phyloP scores from a whole-genome alignment of 2,797 vertebrate species.

The Scolopax rusticola region DNA sequence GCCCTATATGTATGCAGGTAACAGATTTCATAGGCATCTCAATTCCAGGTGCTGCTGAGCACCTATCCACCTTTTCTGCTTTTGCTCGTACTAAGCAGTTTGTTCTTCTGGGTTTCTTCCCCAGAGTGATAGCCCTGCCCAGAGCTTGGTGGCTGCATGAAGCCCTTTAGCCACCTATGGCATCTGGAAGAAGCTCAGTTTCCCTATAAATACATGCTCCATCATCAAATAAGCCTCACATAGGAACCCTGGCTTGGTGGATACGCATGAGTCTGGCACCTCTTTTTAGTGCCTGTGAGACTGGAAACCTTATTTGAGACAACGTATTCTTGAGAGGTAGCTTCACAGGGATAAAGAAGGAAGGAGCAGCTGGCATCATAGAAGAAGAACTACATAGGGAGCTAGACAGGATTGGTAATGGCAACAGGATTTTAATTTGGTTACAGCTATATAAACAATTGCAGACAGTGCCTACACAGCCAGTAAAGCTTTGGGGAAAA shows the following conservation, averaged over 20 bases:
- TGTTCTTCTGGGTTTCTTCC: neutral
- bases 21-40: neutral
- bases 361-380: neutral
- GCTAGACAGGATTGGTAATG: neutral
- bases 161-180: neutral
- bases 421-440: neutral
- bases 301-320: neutral
- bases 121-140: neutral
- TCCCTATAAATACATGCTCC: neutral
- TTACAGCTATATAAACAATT: neutral
- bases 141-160: neutral
- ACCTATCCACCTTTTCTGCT: neutral
- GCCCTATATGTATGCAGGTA: neutral
- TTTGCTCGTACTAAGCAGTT: neutral
- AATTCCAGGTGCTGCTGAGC: neutral
- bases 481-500: neutral
- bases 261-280: neutral
- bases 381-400: neutral
- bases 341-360: neutral
- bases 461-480: neutral
- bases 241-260: neutral
- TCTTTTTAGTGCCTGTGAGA: neutral
- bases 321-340: neutral
- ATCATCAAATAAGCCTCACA: neutral
- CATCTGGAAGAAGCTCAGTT: neutral